Evolutionary conservation across 2,888 invertebrate species (phyloP), one percentile per base, ranked within the genome.

Genomic region (Agrilus mali): DNA sequence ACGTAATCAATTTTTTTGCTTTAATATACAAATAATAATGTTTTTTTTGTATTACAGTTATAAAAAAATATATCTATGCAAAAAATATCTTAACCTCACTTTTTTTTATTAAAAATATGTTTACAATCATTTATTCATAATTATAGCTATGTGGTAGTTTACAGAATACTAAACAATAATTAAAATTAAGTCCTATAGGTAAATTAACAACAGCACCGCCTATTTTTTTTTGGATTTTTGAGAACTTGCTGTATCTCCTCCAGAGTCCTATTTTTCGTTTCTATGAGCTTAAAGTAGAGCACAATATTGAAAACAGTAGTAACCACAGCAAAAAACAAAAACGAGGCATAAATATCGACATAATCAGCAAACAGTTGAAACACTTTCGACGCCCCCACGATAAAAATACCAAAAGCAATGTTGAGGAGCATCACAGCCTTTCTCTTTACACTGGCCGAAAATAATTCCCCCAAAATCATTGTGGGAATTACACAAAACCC

Each of bases 191-290:
- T n/a, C n/a, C n/a, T n/a, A n/a, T n/a, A n/a, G n/a, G n/a, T n/a
- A n/a, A 22, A 7, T 22, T 22, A 22, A 7, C 4, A 22, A 22
- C 22, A 22, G 22, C 22, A 22, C 2, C 22, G 22, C 7, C 7
- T 22, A 6, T 2, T 6, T n/a, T 15, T 15, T 15, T 33, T 39
- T 4, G 15, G 8, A n/a, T 46, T 48, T 48, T 58, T 59, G n/a
- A 63, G 43, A 40, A 52, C 49, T 42, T 55, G 53, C 48, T 64
- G 63, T 20, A 64, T 64, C 40, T 60, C 56, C 43, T 62, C 61
- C 42, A 64, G 43, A 6, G 61, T 59, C 45, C 60, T 59, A 2
- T 60, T 62, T 49, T 60, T 63, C 5, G 64, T 64, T 53, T 63
- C 64, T 1, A 60, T 60, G 5, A 64, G 50, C 34, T 49, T 50